phyloP scores from a whole-genome alignment of 2,888 invertebrate species.

The Tenthredo distinguenda region DNA sequence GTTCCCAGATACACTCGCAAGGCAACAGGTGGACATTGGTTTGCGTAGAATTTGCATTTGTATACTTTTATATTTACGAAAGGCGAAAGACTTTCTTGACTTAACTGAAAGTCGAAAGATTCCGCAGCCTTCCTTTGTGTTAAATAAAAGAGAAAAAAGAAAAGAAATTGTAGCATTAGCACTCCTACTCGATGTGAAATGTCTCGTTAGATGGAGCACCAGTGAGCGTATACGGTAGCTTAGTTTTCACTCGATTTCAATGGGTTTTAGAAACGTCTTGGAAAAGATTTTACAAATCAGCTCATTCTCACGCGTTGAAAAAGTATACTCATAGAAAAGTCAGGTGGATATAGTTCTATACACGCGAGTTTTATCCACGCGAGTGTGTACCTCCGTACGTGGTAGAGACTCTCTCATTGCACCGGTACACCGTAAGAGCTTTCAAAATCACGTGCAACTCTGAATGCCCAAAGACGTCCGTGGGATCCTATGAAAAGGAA shows the following conservation, averaged over 20 bases:
- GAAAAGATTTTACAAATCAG: slow-evolving; percentile 38
- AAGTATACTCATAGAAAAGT: slow-evolving; percentile 6
- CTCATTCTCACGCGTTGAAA: slow-evolving; percentile 21
- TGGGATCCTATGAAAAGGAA: slow-evolving; percentile 20
- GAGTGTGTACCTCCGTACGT: background rate
- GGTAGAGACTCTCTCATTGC: background rate
- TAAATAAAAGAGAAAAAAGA: background rate
- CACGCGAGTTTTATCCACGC: background rate
- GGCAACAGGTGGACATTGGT: background rate
- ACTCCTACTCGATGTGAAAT: slow-evolving; percentile 26
- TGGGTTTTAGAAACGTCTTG: slow-evolving; percentile 42
- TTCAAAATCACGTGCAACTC: slow-evolving; percentile 26
- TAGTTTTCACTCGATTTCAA: slow-evolving; percentile 51
- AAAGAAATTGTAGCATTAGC: slow-evolving; percentile 14
- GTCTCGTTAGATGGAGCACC: slow-evolving; percentile 42
- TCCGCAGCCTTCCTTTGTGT: slow-evolving; percentile 15
- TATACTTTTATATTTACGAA: background rate
- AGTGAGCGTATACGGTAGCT: background rate
- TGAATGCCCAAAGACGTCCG: background rate
- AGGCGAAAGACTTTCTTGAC: slow-evolving; percentile 18
- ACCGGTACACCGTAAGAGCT: background rate
- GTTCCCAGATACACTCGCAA: background rate
- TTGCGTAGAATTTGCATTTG: background rate
- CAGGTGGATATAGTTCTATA: background rate
- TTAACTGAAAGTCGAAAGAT: slow-evolving; percentile 31